Percentiles rank a stretch among this genome's conserved stretches.
Evolutionary conservation across 2,113 vertebrate genomes (phyloP).

Genomic region (Phyllopteryx taeniolatus): DNA sequence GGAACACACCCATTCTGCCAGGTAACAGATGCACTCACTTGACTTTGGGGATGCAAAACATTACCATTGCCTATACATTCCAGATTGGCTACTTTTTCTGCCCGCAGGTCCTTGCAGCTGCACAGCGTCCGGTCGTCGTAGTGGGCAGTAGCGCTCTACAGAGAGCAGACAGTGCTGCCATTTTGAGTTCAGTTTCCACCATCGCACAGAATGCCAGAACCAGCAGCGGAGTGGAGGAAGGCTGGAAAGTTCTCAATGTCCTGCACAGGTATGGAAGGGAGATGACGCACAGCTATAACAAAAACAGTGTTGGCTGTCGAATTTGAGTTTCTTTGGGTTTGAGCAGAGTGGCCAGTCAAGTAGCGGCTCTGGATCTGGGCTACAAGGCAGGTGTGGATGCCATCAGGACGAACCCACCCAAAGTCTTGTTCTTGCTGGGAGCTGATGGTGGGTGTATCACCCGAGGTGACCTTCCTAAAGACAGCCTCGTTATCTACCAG

Average conservation of each 20-base stretch:
- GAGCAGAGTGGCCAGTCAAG: constrained; percentile 93
- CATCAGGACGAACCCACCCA: constrained; percentile 86
- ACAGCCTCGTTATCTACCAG: constrained; percentile 92
- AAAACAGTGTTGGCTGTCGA: neutral
- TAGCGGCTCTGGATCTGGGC: constrained; percentile 93
- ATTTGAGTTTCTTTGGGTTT: constrained; percentile 8
- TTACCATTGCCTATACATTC: neutral
- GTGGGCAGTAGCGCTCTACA: constrained; percentile 90
- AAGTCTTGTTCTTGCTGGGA: constrained; percentile 89
- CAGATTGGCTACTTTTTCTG: fast-evolving
- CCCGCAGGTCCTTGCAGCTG: constrained; percentile 77
- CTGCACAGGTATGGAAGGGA: constrained; percentile 83
- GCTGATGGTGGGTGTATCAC: constrained; percentile 89
- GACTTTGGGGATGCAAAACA: neutral
- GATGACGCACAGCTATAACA: neutral
- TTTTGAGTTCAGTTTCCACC: constrained; percentile 81
- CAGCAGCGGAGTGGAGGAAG: constrained; percentile 77
- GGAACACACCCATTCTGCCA: constrained; percentile 85
- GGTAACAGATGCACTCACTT: constrained; percentile 65
- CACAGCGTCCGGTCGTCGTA: constrained; percentile 87
- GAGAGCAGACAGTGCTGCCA: constrained; percentile 84
- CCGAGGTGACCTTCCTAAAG: constrained; percentile 87
- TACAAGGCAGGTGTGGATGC: constrained; percentile 94
- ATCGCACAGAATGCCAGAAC: constrained; percentile 84
- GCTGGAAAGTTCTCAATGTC: constrained; percentile 96